Conservation (phyloP, 2,888 invertebrate species). For the Drosophila monieri region DNA sequence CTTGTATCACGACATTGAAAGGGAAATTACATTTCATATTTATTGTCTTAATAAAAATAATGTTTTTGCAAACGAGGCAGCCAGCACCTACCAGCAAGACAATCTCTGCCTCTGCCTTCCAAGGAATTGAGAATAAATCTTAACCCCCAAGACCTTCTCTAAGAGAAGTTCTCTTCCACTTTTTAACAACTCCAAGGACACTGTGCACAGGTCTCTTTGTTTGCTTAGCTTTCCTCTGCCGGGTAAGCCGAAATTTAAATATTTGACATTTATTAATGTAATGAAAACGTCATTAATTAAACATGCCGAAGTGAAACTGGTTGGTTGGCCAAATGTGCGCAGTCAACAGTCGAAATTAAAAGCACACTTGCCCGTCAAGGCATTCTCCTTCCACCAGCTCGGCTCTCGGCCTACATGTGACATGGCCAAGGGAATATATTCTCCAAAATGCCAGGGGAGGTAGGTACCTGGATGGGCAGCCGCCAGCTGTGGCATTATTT, state of each 20-base stretch:
- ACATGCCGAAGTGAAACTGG: constrained; percentile 64
- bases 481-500: constrained; percentile 24
- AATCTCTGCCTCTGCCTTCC: neutral
- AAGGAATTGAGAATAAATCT: neutral
- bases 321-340: constrained; percentile 57
- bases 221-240: constrained; percentile 33
- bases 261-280: constrained; percentile 77
- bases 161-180: neutral
- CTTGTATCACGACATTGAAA: constrained; percentile 66
- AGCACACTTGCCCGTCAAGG: constrained; percentile 20
- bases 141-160: neutral
- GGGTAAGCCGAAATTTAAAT: constrained; percentile 67
- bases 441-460: neutral
- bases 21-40: constrained; percentile 78
- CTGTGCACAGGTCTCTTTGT: constrained; percentile 34
- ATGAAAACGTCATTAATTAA: constrained; percentile 72
- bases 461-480: neutral
- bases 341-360: constrained; percentile 32
- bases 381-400: constrained; percentile 33
- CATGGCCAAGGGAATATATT: constrained; percentile 22
- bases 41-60: constrained; percentile 74
- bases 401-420: constrained; percentile 14
- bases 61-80: constrained; percentile 52
- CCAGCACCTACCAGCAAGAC: constrained; percentile 2
- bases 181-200: constrained; percentile 1